Evolutionary conservation across 2,797 vertebrate species (phyloP).

Genomic region (Esox lucius): DNA sequence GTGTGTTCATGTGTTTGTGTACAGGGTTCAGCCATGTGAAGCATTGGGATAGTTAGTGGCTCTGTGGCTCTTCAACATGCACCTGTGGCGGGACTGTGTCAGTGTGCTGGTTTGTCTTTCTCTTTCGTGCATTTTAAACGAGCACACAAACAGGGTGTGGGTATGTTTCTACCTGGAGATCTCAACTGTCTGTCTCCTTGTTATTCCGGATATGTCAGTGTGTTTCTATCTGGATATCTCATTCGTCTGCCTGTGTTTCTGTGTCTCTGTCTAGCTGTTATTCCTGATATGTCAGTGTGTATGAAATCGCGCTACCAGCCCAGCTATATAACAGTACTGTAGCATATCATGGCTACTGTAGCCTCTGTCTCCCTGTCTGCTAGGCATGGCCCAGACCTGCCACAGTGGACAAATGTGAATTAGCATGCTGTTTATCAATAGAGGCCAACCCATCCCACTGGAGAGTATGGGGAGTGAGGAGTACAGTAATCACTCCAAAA

Average conservation of each 20-base stretch:
- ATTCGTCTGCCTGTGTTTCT: conserved; percentile 43
- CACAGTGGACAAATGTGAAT: conserved; percentile 48
- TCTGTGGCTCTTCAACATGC: conserved; percentile 66
- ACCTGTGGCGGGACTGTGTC: conserved; percentile 37
- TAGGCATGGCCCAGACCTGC: conserved; percentile 24
- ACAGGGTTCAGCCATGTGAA: conserved; percentile 64
- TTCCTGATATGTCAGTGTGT: conserved; percentile 18
- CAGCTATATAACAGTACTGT: neutral
- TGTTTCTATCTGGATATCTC: conserved; percentile 25
- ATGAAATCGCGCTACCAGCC: neutral
- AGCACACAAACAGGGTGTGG: conserved; percentile 18
- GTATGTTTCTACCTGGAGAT: conserved; percentile 39
- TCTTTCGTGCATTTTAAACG: conserved; percentile 25
- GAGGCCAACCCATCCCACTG: conserved; percentile 47
- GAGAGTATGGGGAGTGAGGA: conserved; percentile 50
- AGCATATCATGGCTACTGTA: neutral
- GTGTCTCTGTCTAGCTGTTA: conserved; percentile 33
- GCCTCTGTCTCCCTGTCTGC: conserved; percentile 4
- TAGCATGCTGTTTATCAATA: conserved; percentile 58
- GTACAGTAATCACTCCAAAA: conserved; percentile 75
- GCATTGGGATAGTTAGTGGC: conserved; percentile 58
- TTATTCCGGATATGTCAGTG: neutral
- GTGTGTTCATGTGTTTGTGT: conserved; percentile 39
- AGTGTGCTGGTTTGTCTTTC: conserved; percentile 31
- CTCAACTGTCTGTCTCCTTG: neutral